Base-by-base conservation (phyloP, 1,140 invertebrate species). In the Aphaenogaster rudis region DNA sequence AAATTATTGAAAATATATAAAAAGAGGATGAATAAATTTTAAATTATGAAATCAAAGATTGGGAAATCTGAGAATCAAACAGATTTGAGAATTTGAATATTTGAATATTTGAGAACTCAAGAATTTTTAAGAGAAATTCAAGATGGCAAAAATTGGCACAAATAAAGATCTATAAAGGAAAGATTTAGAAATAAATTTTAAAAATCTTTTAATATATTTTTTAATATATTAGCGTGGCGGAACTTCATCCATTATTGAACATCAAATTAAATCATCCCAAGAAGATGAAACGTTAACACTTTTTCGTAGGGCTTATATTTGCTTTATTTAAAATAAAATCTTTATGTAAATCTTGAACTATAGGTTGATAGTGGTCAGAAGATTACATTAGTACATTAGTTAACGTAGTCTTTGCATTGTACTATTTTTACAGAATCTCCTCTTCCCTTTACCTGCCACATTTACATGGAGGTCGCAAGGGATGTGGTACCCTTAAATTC, bases 401-500 rank as follows among this genome's bases (percentile, higher is more conserved):
- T 15, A 54, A 57, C 21, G 50, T 11, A 13, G 42, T 28, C 42
- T 81, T 81, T 72, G 33, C 50, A 57, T 33, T n/a, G 66, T 33
- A 48, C 9, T 17, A 21, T 66, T 79, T 45, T 50, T 21, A 33
- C 39, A 4, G 6, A 48, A 82, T 61, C 69, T 28, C 9, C 45
- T 39, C 54, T 13, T 63, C 17, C 42, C 42, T 74, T 61, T 42
- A 59, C 28, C 42, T 50, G 69, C 80, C 54, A 61, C 54, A 28
- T 84, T 28, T 54, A 59, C 39, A 42, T 36, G 42, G 67, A 36
- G 54, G 39, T 82, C 80, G 54, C 80, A 36, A 54, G 54, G 54
- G 28, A 82, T 42, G 42, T 54, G 39, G 54, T 74, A 13, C 54
- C 54, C 69, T 84, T 84, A 84, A 84, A 84, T 84, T 84, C 69